Conservation (phyloP, 35 echinoderm and acorn worm species). For the Ophioderma brevispina region DNA sequence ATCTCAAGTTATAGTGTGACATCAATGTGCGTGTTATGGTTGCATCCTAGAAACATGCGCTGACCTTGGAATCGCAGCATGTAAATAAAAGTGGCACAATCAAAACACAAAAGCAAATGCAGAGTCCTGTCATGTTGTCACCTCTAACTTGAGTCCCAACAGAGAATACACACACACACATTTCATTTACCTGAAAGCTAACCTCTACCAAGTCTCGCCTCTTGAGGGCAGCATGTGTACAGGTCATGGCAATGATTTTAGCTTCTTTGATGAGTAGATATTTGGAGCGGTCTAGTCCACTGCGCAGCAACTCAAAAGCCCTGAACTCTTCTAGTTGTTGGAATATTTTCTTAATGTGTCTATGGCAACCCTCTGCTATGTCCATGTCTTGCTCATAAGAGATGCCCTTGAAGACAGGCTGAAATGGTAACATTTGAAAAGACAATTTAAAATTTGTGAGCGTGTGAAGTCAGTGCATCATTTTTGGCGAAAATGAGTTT, state of each 20-base stretch:
- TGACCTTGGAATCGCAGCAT: too few species aligned
- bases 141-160: too few species aligned
- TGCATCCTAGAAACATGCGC: too few species aligned
- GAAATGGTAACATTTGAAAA: not conserved
- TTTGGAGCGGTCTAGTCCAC: slow-evolving; percentile 86
- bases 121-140: too few species aligned
- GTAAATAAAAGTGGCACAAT: too few species aligned
- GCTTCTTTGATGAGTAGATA: slow-evolving; percentile 98
- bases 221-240: slow-evolving; percentile 99
- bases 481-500: too few species aligned
- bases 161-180: not conserved
- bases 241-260: slow-evolving; percentile 99
- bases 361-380: slow-evolving; percentile 95
- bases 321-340: slow-evolving; percentile 94
- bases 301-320: slow-evolving; percentile 97
- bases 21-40: too few species aligned
- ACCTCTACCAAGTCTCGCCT: slow-evolving; percentile 88
- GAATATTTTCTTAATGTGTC: slow-evolving; percentile 99
- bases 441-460: too few species aligned
- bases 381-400: slow-evolving; percentile 92
- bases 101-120: too few species aligned
- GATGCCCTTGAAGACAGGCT: slow-evolving; percentile 90
- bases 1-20: too few species aligned
- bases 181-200: slow-evolving; percentile 77
- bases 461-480: too few species aligned